These are phyloP conservation scores for Junonia oenone DNA, from an alignment of 2,888 invertebrate genomes.

Conservation along the genomic window DNA sequence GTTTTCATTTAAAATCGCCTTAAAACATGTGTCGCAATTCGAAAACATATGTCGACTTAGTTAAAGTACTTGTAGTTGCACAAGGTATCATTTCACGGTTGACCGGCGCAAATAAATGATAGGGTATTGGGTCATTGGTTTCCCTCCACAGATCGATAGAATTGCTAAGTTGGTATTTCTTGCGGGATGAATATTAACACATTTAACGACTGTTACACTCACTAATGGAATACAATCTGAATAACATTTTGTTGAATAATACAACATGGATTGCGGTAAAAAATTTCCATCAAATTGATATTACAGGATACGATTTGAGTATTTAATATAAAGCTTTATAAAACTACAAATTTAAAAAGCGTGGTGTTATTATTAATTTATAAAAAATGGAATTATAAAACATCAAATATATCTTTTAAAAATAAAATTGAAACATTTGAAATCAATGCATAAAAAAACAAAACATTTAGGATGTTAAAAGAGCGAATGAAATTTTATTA, in stretches of 20 bases:
- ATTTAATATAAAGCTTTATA: too few relatives aligned
- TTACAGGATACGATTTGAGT: not conserved
- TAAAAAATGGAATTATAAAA: too few relatives aligned
- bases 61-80: slow-evolving; percentile 30
- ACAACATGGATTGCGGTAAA: not conserved
- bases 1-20: not conserved
- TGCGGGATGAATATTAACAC: slow-evolving; percentile 65
- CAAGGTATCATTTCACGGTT: slow-evolving; percentile 30
- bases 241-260: not conserved
- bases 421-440: too few relatives aligned
- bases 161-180: slow-evolving; percentile 54
- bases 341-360: too few relatives aligned
- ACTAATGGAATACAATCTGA: slow-evolving; percentile 39
- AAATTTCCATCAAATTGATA: not conserved
- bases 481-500: not conserved
- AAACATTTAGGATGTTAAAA: not conserved
- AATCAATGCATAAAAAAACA: not conserved
- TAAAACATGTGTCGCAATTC: not conserved
- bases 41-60: slow-evolving; percentile 25
- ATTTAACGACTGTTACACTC: slow-evolving; percentile 57
- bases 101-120: slow-evolving; percentile 34
- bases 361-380: too few relatives aligned
- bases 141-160: slow-evolving; percentile 56
- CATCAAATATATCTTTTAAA: too few relatives aligned
- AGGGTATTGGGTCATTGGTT: slow-evolving; percentile 54